Evolutionary conservation across 1,140 invertebrate genomes (phyloP).

Genomic region (Hermatobates lingyangjiaoensis): DNA sequence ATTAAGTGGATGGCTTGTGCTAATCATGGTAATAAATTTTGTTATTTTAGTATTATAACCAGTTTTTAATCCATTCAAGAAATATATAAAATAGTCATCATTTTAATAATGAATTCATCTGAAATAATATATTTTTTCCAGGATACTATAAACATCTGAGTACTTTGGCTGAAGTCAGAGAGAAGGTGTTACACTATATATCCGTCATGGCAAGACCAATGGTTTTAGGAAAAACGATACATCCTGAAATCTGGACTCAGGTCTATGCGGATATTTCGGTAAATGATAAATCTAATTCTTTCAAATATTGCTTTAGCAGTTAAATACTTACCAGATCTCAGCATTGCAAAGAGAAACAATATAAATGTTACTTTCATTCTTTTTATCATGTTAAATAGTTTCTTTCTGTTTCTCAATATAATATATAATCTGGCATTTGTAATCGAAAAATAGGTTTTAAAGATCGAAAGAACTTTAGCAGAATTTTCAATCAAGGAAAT

Average conservation of each 20-base stretch:
- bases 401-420: no score
- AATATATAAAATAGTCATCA: not conserved
- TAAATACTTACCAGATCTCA: no score
- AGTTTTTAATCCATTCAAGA: not conserved
- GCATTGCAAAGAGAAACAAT: no score
- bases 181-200: slow-evolving; percentile 81
- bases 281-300: slow-evolving; percentile 13
- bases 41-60: not conserved
- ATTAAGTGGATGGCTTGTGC: slow-evolving; percentile 89
- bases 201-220: slow-evolving; percentile 76
- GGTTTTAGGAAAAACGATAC: slow-evolving; percentile 54
- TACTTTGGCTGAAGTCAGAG: slow-evolving; percentile 77
- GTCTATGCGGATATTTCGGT: slow-evolving; percentile 80
- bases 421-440: no score
- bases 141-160: slow-evolving; percentile 89
- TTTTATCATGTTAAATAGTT: no score
- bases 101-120: not conserved
- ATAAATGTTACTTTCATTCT: no score
- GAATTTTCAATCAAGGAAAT: no score
- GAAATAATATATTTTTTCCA: slow-evolving; percentile 22
- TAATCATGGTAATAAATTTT: slow-evolving; percentile 37
- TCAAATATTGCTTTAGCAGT: not conserved
- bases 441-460: no score
- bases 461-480: no score
- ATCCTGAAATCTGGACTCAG: slow-evolving; percentile 73